Conservation (phyloP, 2,888 invertebrate species). For the Mesochorus sp. region DNA sequence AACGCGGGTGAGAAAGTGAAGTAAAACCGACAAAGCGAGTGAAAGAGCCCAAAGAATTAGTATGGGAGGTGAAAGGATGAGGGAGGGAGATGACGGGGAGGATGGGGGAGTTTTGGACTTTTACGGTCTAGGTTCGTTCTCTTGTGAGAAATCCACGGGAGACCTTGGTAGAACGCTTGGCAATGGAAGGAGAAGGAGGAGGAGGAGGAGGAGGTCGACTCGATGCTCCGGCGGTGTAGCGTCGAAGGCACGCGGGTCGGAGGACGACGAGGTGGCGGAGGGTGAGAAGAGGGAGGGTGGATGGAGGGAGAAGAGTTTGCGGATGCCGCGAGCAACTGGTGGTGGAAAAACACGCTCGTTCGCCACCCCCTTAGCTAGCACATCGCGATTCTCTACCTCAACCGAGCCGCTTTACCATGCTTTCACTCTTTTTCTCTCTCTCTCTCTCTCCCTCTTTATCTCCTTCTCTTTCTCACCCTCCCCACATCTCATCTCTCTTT, state of each 20-base stretch:
- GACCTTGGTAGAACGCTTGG: constrained; percentile 38
- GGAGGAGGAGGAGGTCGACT: constrained; percentile 46
- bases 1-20: constrained; percentile 36
- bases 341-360: constrained; percentile 82
- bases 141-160: constrained; percentile 62
- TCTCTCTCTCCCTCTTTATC: constrained; percentile 38
- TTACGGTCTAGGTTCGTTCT: constrained; percentile 69
- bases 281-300: constrained; percentile 19
- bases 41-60: constrained; percentile 24
- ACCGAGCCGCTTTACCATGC: constrained; percentile 62
- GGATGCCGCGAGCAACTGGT: constrained; percentile 81
- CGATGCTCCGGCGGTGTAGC: constrained; percentile 41
- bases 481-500: constrained; percentile 56
- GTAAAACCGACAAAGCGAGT: constrained; percentile 50
- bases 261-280: constrained; percentile 27
- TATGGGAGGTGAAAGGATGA: constrained; percentile 25
- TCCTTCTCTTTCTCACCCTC: constrained; percentile 56
- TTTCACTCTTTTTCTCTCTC: constrained; percentile 25
- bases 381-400: constrained; percentile 71
- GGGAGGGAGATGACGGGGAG: constrained; percentile 15
- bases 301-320: constrained; percentile 64
- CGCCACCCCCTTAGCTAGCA: constrained; percentile 75
- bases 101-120: constrained; percentile 75
- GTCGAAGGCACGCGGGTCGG: constrained; percentile 51
- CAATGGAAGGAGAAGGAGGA: constrained; percentile 5